phyloP scores from a whole-genome alignment of 2,888 invertebrate genomes.

The Ormyrus thymus region DNA sequence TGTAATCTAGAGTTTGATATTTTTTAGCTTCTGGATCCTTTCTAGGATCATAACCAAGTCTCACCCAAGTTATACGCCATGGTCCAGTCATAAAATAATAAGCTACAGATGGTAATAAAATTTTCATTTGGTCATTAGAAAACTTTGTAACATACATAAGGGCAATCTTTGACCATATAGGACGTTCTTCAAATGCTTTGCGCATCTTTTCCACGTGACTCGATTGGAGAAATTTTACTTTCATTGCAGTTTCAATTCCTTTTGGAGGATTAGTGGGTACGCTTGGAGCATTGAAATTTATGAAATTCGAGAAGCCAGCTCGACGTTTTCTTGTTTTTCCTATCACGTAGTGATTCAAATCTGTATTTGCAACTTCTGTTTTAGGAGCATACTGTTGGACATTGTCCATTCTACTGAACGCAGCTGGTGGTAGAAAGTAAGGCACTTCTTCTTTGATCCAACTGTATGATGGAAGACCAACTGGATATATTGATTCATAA shows the following conservation, averaged over 20 bases:
- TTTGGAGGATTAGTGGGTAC: slow-evolving; percentile 81
- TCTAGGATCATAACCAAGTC: slow-evolving; percentile 93
- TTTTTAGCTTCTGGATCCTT: slow-evolving; percentile 85
- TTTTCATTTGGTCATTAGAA: slow-evolving; percentile 81
- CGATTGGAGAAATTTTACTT: slow-evolving; percentile 72
- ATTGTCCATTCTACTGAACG: slow-evolving; percentile 86
- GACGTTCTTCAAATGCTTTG: slow-evolving; percentile 86
- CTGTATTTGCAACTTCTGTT: slow-evolving; percentile 63
- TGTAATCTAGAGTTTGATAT: slow-evolving; percentile 93
- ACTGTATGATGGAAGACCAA: slow-evolving; percentile 76
- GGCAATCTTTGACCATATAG: slow-evolving; percentile 92
- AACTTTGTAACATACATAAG: slow-evolving; percentile 82
- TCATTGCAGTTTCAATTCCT: slow-evolving; percentile 77
- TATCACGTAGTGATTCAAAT: slow-evolving; percentile 71
- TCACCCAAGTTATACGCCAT: slow-evolving; percentile 94
- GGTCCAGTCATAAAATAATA: slow-evolving; percentile 93
- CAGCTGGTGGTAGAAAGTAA: slow-evolving; percentile 84
- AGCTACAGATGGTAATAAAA: slow-evolving; percentile 88
- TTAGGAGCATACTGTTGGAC: slow-evolving; percentile 71
- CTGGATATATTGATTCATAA: slow-evolving; percentile 81
- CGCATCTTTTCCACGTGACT: slow-evolving; percentile 70
- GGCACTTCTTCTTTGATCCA: slow-evolving; percentile 80
- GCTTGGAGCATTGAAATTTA: slow-evolving; percentile 80
- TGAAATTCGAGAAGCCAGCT: slow-evolving; percentile 79
- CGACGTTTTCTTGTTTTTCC: slow-evolving; percentile 77